Percentiles rank a stretch among this genome's conserved stretches.
Conservation (phyloP, 2,113 vertebrate genomes). For the Menidia beryllina region DNA sequence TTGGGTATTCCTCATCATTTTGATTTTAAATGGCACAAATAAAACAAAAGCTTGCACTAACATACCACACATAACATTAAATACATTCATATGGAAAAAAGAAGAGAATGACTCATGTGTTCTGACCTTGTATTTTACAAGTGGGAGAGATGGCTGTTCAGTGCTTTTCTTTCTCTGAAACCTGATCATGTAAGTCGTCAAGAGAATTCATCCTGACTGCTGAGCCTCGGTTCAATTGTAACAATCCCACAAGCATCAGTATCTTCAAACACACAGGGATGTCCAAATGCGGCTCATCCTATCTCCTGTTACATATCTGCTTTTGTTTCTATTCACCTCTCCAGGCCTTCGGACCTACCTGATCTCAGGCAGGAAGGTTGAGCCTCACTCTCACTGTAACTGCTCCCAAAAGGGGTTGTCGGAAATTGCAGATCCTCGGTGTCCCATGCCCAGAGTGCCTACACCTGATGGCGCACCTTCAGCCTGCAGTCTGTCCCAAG, state of each 20-base stretch:
- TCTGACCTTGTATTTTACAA: conserved; percentile 41
- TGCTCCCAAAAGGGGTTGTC: conserved; percentile 84
- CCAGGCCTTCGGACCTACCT: conserved; percentile 94
- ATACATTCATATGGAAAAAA: conserved; percentile 9
- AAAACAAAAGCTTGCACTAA: conserved; percentile 5
- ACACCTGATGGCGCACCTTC: conserved; percentile 76
- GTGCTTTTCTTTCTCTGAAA: conserved; percentile 15
- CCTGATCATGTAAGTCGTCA: conserved; percentile 23
- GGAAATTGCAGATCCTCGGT: conserved; percentile 75
- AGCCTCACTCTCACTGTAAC: conserved; percentile 86
- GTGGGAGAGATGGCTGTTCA: conserved; percentile 40
- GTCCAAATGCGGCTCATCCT: conserved; percentile 17
- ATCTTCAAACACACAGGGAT: conserved; percentile 10
- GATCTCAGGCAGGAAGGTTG: conserved; percentile 90
- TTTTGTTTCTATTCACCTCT: conserved; percentile 29
- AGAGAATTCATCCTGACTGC: conserved; percentile 26
- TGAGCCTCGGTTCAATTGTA: conserved; percentile 36
- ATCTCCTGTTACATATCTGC: conserved; percentile 11
- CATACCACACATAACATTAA: background rate
- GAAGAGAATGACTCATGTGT: conserved; percentile 9
- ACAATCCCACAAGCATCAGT: conserved; percentile 11
- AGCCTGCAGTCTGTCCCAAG: conserved; percentile 56
- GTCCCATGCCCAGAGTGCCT: conserved; percentile 42
- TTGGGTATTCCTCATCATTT: background rate
- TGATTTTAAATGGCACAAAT: background rate